A percentile compares a stretch with the other conserved stretches of the same genome.
These are phyloP conservation scores for Sitta europaea DNA, from an alignment of 2,113 vertebrate genomes.

Conservation along the genomic window DNA sequence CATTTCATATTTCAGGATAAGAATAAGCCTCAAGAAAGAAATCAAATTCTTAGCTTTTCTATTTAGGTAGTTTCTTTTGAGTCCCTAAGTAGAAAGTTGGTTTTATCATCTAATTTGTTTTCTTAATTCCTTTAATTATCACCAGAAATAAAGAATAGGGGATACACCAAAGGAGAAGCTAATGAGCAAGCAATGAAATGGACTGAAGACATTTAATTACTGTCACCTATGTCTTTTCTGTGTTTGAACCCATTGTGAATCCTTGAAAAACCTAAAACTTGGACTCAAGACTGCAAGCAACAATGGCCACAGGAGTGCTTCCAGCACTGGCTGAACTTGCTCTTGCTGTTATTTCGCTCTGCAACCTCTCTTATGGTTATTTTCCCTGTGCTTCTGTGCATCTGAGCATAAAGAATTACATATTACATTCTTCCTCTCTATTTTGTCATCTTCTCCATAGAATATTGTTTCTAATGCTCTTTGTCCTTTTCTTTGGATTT, in stretches of 20 bases:
- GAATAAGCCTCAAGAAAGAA: background rate
- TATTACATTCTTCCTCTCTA: background rate
- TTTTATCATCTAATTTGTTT: background rate
- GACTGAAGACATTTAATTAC: background rate
- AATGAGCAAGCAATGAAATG: background rate
- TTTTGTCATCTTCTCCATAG: background rate
- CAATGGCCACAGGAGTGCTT: fast-evolving
- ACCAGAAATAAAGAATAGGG: background rate
- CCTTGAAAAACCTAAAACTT: background rate
- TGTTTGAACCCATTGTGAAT: background rate
- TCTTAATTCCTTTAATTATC: background rate
- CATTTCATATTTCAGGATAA: background rate
- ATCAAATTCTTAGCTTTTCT: background rate
- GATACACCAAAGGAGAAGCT: background rate
- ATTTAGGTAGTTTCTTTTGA: background rate
- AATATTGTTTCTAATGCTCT: background rate
- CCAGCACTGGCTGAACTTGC: background rate
- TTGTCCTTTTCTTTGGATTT: background rate
- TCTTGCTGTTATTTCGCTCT: background rate
- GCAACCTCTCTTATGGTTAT: background rate
- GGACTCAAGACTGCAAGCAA: background rate
- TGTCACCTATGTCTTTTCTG: fast-evolving
- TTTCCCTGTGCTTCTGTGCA: background rate
- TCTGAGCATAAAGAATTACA: fast-evolving
- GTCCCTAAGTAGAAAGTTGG: fast-evolving